phyloP scores from a whole-genome alignment of 1,140 invertebrate species.

The Aphaenogaster floridana region DNA sequence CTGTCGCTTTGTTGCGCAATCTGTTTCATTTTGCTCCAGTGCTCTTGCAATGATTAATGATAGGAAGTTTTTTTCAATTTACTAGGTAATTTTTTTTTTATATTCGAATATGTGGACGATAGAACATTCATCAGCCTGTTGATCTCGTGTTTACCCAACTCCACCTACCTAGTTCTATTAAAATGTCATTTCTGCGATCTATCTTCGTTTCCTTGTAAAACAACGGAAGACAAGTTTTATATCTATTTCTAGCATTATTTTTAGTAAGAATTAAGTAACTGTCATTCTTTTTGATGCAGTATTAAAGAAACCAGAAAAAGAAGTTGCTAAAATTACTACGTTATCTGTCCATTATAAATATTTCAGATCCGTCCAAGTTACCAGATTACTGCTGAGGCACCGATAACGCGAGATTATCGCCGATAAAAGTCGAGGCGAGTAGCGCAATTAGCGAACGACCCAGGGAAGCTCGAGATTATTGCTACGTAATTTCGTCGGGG shows the following conservation, averaged over 20 bases:
- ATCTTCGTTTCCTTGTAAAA: constrained; percentile 6
- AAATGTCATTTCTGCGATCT: neutral
- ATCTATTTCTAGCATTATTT: neutral
- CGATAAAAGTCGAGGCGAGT: constrained; percentile 41
- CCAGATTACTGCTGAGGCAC: constrained; percentile 20
- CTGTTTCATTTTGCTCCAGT: constrained; percentile 30
- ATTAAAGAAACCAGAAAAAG: constrained; percentile 3
- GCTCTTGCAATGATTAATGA: constrained; percentile 52
- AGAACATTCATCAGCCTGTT: constrained; percentile 51
- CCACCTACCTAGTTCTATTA: neutral
- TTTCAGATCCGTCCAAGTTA: neutral
- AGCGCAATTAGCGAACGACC: constrained; percentile 45
- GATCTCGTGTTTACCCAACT: constrained; percentile 37
- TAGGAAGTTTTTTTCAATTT: constrained; percentile 6
- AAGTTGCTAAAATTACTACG: neutral
- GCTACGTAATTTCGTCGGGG: constrained; percentile 47
- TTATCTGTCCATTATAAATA: constrained; percentile 4
- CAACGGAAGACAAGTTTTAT: neutral
- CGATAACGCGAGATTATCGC: constrained; percentile 58
- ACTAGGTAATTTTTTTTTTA: neutral
- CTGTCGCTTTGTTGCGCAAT: constrained; percentile 45
- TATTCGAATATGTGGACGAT: neutral
- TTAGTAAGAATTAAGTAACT: neutral
- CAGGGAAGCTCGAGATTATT: constrained; percentile 51
- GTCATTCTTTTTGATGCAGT: neutral